Base-by-base conservation (phyloP, 2,797 vertebrate species). In the Fratercula arctica region DNA sequence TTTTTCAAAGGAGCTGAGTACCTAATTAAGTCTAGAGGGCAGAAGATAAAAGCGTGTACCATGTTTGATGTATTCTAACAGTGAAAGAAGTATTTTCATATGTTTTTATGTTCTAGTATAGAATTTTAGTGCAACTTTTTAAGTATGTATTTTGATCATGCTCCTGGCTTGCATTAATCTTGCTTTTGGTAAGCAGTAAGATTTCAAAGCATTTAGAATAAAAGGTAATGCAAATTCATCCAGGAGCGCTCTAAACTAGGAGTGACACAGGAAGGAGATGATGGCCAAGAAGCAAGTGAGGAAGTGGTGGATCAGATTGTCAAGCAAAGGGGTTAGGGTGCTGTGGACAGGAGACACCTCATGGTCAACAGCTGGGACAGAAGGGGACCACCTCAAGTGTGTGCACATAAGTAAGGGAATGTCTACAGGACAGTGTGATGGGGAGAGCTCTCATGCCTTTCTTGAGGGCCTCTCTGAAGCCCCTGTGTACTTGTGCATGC, bases 341-440 rank as follows among this genome's bases (percentile, higher is more conserved):
- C 41, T 51, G 13, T 46, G 35, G 48, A 5, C 19, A 51, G 35
- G 45, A 78, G 39, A 9, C 9, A 35, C 6, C 11, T 64, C 11
- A 6, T 28, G 15, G 10, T 35, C 37, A 67, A 0, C 26, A 61
- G 13, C 1, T 85, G 39, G 26, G 43, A 43, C 13, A 39, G 66
- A 66, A 73, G 16, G 6, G 13, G 7, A 18, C 25, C 25, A 10
- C 10, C 23, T 77, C 15, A 81, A 3, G 8, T 19, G 17, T 59
- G 2, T 33, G 19, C 16, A 16, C 5, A 1, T 33, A 70, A 61
- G 6, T 39, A 48, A 31, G 37, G 29, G 43, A 51, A 25, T 61
- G 17, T 16, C 43, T 68, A 0, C 37, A 50, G 54, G 37, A 26
- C 20, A 33, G 0, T 2, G 13, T 5, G 26, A 4, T 26, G 45